A percentile compares a stretch with the other conserved stretches of the same genome.
Conservation (phyloP, 2,113 vertebrate species). For the Gymnarchus niloticus region DNA sequence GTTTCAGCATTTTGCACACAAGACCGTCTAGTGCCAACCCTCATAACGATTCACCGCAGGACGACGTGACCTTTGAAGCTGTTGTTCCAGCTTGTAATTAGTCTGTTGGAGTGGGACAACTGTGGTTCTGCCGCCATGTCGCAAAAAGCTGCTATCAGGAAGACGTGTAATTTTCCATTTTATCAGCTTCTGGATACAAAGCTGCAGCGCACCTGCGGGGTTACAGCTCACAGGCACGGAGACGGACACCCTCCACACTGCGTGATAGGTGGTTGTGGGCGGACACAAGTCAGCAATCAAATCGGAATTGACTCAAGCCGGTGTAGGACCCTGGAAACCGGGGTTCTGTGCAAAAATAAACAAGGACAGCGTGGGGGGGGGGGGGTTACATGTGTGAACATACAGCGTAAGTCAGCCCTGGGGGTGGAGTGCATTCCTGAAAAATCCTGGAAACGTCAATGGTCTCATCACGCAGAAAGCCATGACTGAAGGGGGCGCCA, state of each 20-base stretch:
- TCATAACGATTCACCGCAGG: neutral
- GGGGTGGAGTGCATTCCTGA: slow-evolving; percentile 62
- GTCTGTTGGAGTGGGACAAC: neutral
- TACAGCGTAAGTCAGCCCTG: slow-evolving; percentile 61
- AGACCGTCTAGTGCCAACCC: neutral
- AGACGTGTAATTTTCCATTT: neutral
- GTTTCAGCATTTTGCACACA: neutral
- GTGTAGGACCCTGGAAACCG: slow-evolving; percentile 39
- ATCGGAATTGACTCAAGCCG: slow-evolving; percentile 6
- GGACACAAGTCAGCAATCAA: neutral
- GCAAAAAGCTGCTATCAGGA: neutral
- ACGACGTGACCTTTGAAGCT: neutral
- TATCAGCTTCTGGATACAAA: neutral
- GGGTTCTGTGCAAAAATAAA: slow-evolving; percentile 63
- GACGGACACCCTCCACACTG: neutral
- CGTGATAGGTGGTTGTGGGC: neutral
- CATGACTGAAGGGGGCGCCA: slow-evolving; percentile 38
- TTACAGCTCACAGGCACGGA: neutral
- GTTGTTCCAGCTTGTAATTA: neutral
- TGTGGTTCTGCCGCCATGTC: neutral
- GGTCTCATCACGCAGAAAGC: slow-evolving; percentile 45
- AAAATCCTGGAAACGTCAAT: slow-evolving; percentile 62
- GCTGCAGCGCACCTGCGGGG: neutral
- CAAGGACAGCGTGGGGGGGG: slow-evolving; percentile 61
- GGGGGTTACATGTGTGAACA: slow-evolving; percentile 69